A percentile compares a stretch with the other conserved stretches of the same genome.
Evolutionary conservation across 2,888 invertebrate genomes (phyloP).

Genomic region (Dorcus parallelipipedus): DNA sequence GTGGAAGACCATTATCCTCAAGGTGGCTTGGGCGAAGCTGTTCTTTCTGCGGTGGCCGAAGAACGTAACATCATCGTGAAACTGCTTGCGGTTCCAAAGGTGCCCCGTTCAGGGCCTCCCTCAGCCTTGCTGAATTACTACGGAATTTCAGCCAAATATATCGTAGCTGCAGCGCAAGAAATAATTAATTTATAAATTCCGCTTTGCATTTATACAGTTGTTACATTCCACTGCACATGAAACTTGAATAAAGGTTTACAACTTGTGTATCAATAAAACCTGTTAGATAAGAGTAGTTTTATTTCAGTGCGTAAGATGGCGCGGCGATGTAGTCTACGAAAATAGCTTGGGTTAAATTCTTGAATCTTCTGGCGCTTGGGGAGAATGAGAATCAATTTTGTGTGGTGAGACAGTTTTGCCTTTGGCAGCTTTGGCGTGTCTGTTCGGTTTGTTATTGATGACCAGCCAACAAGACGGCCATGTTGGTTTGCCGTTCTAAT

Average conservation of each 20-base stretch:
- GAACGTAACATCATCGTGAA: conserved; percentile 69
- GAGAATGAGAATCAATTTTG: no score
- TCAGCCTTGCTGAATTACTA: conserved; percentile 80
- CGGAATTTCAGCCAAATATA: conserved; percentile 81
- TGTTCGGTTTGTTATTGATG: no score
- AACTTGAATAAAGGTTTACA: not conserved
- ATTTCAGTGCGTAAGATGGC: no score
- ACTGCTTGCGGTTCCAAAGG: conserved; percentile 73
- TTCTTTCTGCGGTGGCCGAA: conserved; percentile 73
- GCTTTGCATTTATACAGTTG: not conserved
- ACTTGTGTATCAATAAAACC: not conserved
- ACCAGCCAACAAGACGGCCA: no score
- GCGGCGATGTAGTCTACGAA: no score
- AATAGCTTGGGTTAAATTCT: no score
- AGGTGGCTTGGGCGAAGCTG: conserved; percentile 96
- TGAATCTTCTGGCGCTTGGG: no score
- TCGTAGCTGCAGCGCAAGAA: conserved; percentile 67
- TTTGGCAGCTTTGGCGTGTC: no score
- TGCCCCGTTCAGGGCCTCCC: conserved; percentile 94
- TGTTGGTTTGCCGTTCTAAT: no score
- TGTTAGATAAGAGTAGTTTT: not conserved
- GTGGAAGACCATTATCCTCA: conserved; percentile 98
- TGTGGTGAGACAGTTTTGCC: no score
- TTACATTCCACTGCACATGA: conserved; percentile 1
- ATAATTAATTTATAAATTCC: conserved; percentile 51